Evolutionary conservation across 2,797 vertebrate species (phyloP).

Genomic region (Melopsittacus undulatus): DNA sequence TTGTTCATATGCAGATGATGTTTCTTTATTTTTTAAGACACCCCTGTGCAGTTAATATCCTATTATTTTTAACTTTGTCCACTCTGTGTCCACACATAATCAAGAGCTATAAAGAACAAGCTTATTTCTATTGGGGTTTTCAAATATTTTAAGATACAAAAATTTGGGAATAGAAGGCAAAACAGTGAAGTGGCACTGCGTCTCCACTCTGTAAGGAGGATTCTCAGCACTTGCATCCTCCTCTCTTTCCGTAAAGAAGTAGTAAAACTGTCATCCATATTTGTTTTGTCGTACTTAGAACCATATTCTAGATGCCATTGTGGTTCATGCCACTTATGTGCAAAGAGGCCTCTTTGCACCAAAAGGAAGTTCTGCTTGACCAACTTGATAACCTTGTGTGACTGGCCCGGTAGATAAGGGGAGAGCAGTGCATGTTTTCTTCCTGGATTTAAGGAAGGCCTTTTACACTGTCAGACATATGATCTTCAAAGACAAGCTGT

Average conservation of each 20-base stretch:
- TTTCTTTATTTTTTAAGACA: background rate
- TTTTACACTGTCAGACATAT: background rate
- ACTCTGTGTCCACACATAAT: background rate
- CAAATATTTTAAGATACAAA: background rate
- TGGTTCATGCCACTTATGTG: background rate
- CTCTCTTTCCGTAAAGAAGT: background rate
- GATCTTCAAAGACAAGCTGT: background rate
- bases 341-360: background rate
- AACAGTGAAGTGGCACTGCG: background rate
- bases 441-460: background rate
- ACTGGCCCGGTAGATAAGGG: background rate
- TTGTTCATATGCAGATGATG: background rate
- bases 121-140: background rate
- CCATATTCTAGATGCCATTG: fast-evolving
- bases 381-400: background rate
- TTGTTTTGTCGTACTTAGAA: background rate
- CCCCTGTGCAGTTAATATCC: background rate
- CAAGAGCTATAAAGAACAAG: background rate
- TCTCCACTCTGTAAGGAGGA: background rate
- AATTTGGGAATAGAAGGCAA: background rate
- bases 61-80: background rate
- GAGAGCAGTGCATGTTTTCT: background rate
- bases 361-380: background rate
- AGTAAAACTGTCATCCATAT: background rate
- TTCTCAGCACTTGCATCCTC: background rate